phyloP scores from a whole-genome alignment of 2,797 vertebrate genomes.

The Lithobates pipiens region DNA sequence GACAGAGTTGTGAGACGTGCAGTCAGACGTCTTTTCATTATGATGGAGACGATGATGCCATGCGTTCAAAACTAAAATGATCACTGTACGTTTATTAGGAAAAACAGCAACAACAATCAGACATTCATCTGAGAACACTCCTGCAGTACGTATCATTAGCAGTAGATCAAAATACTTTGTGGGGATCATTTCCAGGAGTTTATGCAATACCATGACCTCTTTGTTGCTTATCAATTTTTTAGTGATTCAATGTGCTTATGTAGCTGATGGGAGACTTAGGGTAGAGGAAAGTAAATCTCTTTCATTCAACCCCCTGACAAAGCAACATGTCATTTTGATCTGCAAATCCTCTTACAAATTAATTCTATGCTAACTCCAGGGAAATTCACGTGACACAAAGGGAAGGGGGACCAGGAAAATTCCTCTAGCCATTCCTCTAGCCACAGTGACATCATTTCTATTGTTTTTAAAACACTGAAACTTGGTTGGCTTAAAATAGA shows the following conservation, averaged over 20 bases:
- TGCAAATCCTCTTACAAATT: constrained; percentile 45
- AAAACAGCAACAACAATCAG: not conserved
- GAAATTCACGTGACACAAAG: constrained; percentile 19
- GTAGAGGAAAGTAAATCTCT: constrained; percentile 27
- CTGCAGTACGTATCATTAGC: constrained; percentile 28
- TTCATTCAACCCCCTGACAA: constrained; percentile 35
- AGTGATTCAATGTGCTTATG: constrained; percentile 47
- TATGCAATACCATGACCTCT: constrained; percentile 48
- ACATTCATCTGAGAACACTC: not conserved
- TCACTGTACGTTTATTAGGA: not conserved
- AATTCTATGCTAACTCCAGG: constrained; percentile 26
- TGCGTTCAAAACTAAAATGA: not conserved
- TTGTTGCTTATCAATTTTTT: constrained; percentile 52
- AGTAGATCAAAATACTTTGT: constrained; percentile 22
- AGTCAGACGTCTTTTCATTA: not conserved
- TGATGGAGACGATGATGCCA: not conserved
- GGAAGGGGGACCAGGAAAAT: constrained; percentile 17
- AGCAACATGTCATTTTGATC: constrained; percentile 48
- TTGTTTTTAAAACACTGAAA: no score
- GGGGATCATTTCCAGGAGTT: constrained; percentile 23
- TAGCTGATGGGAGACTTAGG: constrained; percentile 26
- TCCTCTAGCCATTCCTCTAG: not conserved
- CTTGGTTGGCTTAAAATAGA: no score
- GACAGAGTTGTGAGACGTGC: not conserved
- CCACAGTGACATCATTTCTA: not conserved